phyloP scores from a whole-genome alignment of 1,140 invertebrate genomes.

The Leptinotarsa texana region DNA sequence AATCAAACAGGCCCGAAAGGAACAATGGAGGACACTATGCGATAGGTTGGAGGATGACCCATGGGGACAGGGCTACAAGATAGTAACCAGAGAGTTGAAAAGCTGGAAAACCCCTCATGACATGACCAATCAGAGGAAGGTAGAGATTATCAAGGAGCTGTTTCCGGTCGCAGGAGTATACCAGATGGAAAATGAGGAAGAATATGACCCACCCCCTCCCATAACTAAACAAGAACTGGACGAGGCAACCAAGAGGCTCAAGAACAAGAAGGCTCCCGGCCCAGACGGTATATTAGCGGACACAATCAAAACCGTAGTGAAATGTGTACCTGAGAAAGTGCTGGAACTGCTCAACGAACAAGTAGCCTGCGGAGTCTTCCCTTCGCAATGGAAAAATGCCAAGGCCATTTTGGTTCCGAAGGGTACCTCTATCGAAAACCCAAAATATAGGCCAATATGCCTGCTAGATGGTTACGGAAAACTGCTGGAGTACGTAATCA shows the following conservation, averaged over 20 bases:
- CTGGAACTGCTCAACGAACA: not conserved
- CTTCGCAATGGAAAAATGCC: not conserved
- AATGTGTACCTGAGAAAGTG: not conserved
- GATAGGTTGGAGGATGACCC: not conserved
- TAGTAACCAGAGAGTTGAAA: not conserved
- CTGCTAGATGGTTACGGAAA: constrained; percentile 42
- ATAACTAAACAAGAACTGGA: not conserved
- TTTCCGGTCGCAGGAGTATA: not conserved
- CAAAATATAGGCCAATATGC: constrained; percentile 39
- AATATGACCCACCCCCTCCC: not conserved
- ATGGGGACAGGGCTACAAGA: not conserved
- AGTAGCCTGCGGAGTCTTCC: not conserved
- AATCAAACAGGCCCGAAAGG: not conserved
- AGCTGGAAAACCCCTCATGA: not conserved
- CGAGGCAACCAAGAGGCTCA: not conserved
- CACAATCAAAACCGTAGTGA: not conserved
- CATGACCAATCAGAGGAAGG: not conserved
- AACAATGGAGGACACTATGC: not conserved
- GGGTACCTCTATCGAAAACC: not conserved
- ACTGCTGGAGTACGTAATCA: constrained; percentile 39
- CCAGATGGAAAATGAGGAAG: not conserved
- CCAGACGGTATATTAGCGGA: not conserved
- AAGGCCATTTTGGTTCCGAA: not conserved
- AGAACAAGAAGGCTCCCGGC: not conserved
- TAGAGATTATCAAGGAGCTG: not conserved